Evolutionary conservation across 2,888 invertebrate species (phyloP), one percentile per base, ranked within the genome.

Genomic region (Habrosyne pyritoides): DNA sequence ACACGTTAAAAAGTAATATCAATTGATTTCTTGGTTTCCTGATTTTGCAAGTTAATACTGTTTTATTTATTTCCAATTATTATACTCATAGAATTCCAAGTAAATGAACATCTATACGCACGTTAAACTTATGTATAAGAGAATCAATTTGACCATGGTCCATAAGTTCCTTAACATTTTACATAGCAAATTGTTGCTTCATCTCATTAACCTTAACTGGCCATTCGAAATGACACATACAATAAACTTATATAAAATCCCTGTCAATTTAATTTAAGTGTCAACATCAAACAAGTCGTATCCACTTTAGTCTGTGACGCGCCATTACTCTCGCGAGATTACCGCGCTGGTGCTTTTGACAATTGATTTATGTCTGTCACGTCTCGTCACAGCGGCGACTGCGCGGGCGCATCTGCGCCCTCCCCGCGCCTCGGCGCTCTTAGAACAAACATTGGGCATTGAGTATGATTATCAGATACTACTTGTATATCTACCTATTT

Each of bases 291-390:
- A 53, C 47, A 54, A 22, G 64, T 60, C 71, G 51, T 70, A 74
- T 91, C 90, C 87, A 86, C 72, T 79, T 53, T 67, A 73, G 56
- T 64, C 77, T 70, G 70, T 61, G 76, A 63, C 72, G 64, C 73
- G 70, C 86, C 83, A 86, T 86, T 84, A 86, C 84, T 82, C 79
- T 77, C 75, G 69, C 75, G 79, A 87, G 89, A 89, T 90, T 86
- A 86, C 83, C 81, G 84, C 81, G 42, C 18, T 73, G 79, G 75
- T 83, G 85, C 81, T 86, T 84, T 83, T 91, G 91, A 91, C 91
- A 91, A 91, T 91, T 92, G 91, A 92, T 92, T 92, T 92, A 92
- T 91, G 91, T 86, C 91, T 84, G 89, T 92, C 91, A 92, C 77
- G 87, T 79, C 87, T 86, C 91, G 89, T 91, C 91, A 91, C 77